Conservation (phyloP, 30 jellyfish, hydroid and myxozoan species). For the Chironex yamaguchii region DNA sequence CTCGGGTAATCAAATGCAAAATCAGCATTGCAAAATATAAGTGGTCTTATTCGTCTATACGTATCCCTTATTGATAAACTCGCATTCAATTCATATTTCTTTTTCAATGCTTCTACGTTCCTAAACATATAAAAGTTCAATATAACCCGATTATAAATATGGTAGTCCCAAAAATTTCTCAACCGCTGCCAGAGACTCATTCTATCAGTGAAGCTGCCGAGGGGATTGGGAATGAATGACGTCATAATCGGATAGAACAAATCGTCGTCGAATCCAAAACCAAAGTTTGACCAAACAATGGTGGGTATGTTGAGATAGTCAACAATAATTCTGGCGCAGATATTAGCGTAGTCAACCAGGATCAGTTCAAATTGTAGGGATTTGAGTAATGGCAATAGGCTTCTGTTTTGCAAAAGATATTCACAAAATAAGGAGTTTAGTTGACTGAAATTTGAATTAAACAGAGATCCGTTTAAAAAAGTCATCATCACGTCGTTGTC, state of each 20-base stretch:
- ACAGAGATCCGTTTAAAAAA: neutral
- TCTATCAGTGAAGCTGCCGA: neutral
- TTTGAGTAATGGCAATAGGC: conserved; percentile 22
- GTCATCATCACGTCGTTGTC: neutral
- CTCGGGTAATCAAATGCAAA: conserved; percentile 45
- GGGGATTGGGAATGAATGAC: neutral
- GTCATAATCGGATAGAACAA: neutral
- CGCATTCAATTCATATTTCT: neutral
- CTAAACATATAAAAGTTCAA: conserved; percentile 9
- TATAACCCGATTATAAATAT: neutral
- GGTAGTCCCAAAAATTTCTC: neutral
- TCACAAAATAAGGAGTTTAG: conserved; percentile 13
- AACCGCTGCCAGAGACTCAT: conserved; percentile 22
- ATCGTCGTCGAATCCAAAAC: conserved; percentile 18
- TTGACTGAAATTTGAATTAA: neutral
- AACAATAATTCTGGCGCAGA: conserved; percentile 50
- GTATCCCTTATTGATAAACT: conserved; percentile 42
- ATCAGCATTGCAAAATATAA: conserved; percentile 47
- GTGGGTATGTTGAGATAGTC: conserved; percentile 67
- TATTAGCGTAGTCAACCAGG: conserved; percentile 31
- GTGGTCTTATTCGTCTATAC: conserved; percentile 47
- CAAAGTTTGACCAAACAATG: conserved; percentile 37
- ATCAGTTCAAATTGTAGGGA: conserved; percentile 41
- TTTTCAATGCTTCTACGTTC: conserved; percentile 18
- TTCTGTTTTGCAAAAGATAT: conserved; percentile 30